These are phyloP conservation scores for Bombus turneri DNA, from an alignment of 1,140 invertebrate species.

Conservation along the genomic window DNA sequence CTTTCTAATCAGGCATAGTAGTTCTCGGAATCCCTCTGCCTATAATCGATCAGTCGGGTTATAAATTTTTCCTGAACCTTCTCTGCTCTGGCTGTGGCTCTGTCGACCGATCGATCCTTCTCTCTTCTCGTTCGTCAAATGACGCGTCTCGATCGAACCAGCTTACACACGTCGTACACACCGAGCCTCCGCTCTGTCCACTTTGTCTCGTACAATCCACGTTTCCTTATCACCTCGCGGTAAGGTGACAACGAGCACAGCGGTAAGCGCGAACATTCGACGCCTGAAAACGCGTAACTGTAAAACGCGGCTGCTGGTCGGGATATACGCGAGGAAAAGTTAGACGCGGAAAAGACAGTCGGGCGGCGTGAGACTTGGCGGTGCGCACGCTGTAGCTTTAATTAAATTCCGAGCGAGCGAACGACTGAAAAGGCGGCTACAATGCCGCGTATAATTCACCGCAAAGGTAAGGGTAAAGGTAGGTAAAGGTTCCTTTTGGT, in stretches of 20 bases:
- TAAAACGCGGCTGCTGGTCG: background rate
- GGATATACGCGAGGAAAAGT: background rate
- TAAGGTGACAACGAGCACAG: too few relatives aligned
- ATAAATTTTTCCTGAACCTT: conserved; percentile 74
- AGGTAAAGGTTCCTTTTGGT: conserved; percentile 28
- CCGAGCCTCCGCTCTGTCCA: too few relatives aligned
- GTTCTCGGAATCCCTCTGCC: conserved; percentile 79
- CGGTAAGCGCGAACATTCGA: too few relatives aligned
- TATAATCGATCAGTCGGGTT: conserved; percentile 76
- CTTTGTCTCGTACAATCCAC: background rate
- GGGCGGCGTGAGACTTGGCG: too few relatives aligned
- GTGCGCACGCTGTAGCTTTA: conserved; percentile 34
- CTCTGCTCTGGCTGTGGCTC: conserved; percentile 7
- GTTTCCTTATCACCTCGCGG: background rate
- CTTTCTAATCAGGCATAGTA: conserved; percentile 81
- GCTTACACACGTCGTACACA: background rate
- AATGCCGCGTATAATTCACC: conserved; percentile 36
- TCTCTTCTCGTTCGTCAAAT: conserved; percentile 18
- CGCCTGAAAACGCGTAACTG: conserved; percentile 14
- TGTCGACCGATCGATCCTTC: conserved; percentile 27
- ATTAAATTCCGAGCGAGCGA: conserved; percentile 52
- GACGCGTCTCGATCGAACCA: background rate
- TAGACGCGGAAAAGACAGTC: conserved; percentile 26
- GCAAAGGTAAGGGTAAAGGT: conserved; percentile 21
- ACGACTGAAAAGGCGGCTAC: conserved; percentile 37